These are phyloP conservation scores for Macquaria australasica DNA, from an alignment of 2,113 vertebrate species.

Conservation along the genomic window DNA sequence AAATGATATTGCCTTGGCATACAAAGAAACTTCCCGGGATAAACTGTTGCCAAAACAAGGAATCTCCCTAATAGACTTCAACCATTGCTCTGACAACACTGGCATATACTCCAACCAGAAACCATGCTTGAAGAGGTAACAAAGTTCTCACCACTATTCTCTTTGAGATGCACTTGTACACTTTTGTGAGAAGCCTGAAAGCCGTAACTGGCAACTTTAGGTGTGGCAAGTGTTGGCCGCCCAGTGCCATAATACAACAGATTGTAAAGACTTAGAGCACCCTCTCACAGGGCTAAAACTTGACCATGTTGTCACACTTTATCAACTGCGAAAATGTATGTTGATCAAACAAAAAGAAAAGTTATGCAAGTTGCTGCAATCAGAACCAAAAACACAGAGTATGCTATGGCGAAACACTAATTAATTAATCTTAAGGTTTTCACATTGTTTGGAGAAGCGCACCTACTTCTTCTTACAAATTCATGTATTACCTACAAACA, in stretches of 20 bases:
- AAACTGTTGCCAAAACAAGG: neutral
- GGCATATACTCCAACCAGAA: neutral
- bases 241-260: neutral
- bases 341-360: neutral
- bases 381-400: neutral
- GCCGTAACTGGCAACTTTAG: neutral
- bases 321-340: neutral
- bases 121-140: neutral
- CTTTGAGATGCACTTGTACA: neutral
- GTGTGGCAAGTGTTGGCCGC: too few relatives aligned
- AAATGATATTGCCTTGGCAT: neutral
- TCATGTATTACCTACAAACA: neutral
- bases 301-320: neutral
- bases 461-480: neutral
- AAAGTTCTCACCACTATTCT: neutral
- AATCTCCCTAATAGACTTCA: neutral
- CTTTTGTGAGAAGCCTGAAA: neutral
- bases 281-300: too few relatives aligned
- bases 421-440: neutral
- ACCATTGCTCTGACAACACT: neutral
- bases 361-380: neutral
- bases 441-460: neutral
- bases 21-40: neutral
- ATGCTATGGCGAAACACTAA: neutral
- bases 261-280: neutral